phyloP scores from a whole-genome alignment of 2,888 invertebrate genomes.

The Carcina quercana region DNA sequence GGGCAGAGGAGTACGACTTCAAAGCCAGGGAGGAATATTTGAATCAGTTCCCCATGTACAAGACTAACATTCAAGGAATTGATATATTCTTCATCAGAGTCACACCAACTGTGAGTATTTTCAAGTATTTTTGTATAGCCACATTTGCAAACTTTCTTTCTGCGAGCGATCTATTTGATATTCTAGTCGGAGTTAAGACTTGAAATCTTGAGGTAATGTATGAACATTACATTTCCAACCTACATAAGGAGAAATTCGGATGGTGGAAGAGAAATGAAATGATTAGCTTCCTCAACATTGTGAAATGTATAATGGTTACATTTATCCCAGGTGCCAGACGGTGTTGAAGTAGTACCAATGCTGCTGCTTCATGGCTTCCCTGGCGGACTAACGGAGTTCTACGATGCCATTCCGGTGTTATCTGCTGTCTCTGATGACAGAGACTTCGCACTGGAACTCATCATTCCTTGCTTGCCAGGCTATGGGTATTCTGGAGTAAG shows the following conservation, averaged over 20 bases:
- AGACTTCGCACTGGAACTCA: conserved; percentile 74
- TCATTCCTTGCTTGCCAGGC: conserved; percentile 74
- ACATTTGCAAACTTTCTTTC: too few species aligned
- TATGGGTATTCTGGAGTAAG: conserved; percentile 63
- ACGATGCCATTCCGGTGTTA: conserved; percentile 78
- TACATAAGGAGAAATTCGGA: too few species aligned
- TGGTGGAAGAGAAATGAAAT: too few species aligned
- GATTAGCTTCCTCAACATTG: too few species aligned
- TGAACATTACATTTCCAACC: too few species aligned
- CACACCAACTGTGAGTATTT: conserved; percentile 67
- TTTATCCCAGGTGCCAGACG: conserved; percentile 43
- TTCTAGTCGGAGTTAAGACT: too few species aligned
- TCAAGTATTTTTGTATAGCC: too few species aligned
- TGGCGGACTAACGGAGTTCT: conserved; percentile 85
- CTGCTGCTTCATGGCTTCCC: conserved; percentile 89
- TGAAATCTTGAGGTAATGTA: too few species aligned
- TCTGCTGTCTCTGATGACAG: conserved; percentile 56
- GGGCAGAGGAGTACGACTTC: conserved; percentile 82
- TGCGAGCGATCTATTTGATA: too few species aligned
- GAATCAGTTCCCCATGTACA: conserved; percentile 84
- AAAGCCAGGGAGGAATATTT: conserved; percentile 77
- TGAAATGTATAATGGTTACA: too few species aligned
- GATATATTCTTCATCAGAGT: conserved; percentile 85
- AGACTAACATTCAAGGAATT: conserved; percentile 82
- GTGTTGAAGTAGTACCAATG: conserved; percentile 74